Evolutionary conservation across 2,888 invertebrate species (phyloP), one percentile per base, ranked within the genome.

Genomic region (Exephanes ischioxanthus): DNA sequence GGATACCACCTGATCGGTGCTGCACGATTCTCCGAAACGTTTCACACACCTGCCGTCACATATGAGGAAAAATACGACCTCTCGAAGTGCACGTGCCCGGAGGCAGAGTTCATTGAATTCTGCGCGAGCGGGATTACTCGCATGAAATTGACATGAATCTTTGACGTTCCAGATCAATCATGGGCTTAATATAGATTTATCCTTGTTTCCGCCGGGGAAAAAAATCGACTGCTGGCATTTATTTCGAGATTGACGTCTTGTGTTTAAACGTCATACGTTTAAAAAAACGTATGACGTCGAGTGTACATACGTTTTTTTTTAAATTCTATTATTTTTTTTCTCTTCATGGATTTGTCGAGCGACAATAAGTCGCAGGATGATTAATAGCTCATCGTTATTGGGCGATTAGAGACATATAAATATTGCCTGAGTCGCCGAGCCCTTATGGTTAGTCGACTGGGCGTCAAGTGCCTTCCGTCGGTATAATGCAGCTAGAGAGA

Each of bases 361-460:
- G 30, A 61, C 14, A 16, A 61, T 14, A 11, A 30, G 26, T 48
- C 63, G 48, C 7, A 51, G 37, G 41, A 76, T 58, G 77, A 77
- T 77, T 73, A 53, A 58, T 80, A 55, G 70, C 6, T 33, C 6
- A 48, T 45, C 30, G 61, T 51, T 71, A 63, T 63, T 33, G 63
- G 51, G 77, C 66, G 41, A 66, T 76, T 14, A 41, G 55, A 73
- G 37, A 63, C 14, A 26, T 26, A 14, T 58, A 16, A 14, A 14
- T 63, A 55, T 30, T 14, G 72, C 45, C 48, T 26, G 72, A 72
- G 68, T 80, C 77, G 45, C 68, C 67, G 70, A 79, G 67, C 41
- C 51, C 63, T 79, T 79, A 71, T 66, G 70, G 68, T 30, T n/a
- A 1, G 48, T 19, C 70, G 70, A 78, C 78, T 33, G n/a, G 45